Percentiles rank a stretch among this genome's conserved stretches.
These are phyloP conservation scores for Muscicapa adusta DNA, from an alignment of 2,113 vertebrate species.

Conservation along the genomic window DNA sequence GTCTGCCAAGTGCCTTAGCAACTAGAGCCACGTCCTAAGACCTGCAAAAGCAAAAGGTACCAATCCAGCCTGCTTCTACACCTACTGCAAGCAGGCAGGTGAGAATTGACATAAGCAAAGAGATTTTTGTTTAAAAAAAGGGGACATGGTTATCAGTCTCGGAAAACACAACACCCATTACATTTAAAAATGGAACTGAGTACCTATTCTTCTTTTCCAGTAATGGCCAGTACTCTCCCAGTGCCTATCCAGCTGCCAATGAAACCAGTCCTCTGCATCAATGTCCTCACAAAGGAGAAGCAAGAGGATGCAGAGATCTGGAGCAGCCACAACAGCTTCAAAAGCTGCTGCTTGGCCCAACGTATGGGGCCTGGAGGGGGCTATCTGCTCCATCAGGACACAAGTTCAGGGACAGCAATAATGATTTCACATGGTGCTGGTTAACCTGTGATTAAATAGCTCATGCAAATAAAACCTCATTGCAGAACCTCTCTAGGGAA, in stretches of 20 bases:
- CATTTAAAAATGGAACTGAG: neutral
- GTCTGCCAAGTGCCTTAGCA: neutral
- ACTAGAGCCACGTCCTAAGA: neutral
- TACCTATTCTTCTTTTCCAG: neutral
- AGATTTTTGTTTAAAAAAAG: neutral
- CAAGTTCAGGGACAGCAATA: neutral
- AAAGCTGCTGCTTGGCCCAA: neutral
- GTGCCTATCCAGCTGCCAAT: neutral
- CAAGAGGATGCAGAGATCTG: neutral
- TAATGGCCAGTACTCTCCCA: neutral
- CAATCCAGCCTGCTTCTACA: neutral
- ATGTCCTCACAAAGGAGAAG: neutral
- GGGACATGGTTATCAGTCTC: neutral
- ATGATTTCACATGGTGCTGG: neutral
- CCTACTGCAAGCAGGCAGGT: neutral
- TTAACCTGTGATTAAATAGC: neutral
- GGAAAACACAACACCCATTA: neutral
- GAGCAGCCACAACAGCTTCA: neutral
- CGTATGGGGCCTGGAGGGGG: fast-evolving
- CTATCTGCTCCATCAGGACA: neutral
- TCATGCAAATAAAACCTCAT: neutral
- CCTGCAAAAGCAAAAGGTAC: neutral
- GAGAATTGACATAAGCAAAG: fast-evolving
- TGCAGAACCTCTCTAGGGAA: neutral
- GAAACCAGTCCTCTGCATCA: neutral